A percentile compares a stretch with the other conserved stretches of the same genome.
phyloP scores from a whole-genome alignment of 2,888 invertebrate genomes.

The Drosophila imparisetae region DNA sequence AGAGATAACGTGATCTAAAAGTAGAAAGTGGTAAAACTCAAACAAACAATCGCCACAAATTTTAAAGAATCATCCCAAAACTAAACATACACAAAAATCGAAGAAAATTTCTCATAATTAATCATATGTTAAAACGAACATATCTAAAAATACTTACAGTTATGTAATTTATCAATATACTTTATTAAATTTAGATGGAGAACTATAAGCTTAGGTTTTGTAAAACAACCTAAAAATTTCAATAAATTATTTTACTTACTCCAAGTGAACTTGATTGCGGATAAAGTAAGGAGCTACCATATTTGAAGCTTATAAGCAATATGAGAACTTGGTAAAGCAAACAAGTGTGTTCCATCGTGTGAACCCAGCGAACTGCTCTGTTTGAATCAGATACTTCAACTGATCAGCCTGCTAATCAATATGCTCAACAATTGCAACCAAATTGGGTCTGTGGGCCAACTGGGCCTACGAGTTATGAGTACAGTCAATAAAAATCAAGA shows the following conservation, averaged over 20 bases:
- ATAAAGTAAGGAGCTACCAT: conserved; percentile 48
- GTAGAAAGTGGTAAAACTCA: not conserved
- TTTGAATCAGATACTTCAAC: conserved; percentile 35
- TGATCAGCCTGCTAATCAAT: conserved; percentile 40
- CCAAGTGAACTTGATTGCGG: conserved; percentile 65
- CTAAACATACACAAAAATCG: not conserved
- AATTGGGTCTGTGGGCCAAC: conserved; percentile 56
- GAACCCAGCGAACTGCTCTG: conserved; percentile 27
- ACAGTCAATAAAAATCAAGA: conserved; percentile 64
- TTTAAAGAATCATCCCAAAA: not conserved
- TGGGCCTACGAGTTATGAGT: conserved; percentile 17
- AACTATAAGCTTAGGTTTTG: not conserved
- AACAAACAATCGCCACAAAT: not conserved
- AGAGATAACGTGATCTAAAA: conserved; percentile 80
- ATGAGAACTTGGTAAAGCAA: conserved; percentile 3
- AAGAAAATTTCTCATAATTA: not conserved
- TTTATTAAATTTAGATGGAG: not conserved
- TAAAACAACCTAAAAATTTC: not conserved
- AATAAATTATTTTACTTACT: conserved; percentile 42
- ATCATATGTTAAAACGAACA: not conserved
- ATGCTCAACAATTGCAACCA: conserved; percentile 16
- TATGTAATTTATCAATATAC: not conserved
- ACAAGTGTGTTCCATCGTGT: conserved; percentile 29
- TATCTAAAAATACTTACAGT: not conserved
- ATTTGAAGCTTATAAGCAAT: conserved; percentile 8